phyloP scores from a whole-genome alignment of 1,140 invertebrate species.

The Drosophila pectinifera region DNA sequence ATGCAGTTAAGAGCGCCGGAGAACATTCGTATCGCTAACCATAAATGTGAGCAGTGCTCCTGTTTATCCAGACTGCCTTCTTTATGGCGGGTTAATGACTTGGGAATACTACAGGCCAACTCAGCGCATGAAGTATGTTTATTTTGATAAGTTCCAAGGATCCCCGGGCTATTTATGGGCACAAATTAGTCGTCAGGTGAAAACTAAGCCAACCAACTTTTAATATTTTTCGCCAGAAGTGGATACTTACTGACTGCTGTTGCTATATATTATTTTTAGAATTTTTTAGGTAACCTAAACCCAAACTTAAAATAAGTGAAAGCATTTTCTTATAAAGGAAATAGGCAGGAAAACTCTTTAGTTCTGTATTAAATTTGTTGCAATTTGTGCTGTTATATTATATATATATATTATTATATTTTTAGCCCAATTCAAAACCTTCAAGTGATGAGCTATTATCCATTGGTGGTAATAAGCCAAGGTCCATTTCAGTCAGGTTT shows the following conservation, averaged over 20 bases:
- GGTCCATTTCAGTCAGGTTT: too few species aligned
- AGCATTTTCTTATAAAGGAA: too few species aligned
- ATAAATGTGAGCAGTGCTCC: conserved; percentile 52
- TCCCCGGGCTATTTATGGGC: neutral
- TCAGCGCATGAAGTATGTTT: conserved; percentile 4
- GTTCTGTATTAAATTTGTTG: too few species aligned
- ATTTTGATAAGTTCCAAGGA: conserved; percentile 37
- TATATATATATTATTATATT: too few species aligned
- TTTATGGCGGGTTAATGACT: conserved; percentile 42
- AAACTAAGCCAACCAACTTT: conserved; percentile 1
- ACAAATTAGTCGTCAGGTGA: neutral
- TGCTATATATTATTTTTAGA: neutral
- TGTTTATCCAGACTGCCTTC: conserved; percentile 39
- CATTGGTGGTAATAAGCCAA: neutral
- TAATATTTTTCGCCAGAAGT: neutral
- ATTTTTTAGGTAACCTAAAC: too few species aligned
- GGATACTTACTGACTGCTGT: neutral
- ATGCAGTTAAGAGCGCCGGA: conserved; percentile 29
- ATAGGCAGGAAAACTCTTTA: too few species aligned
- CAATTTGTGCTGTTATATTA: too few species aligned
- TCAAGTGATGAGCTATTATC: neutral
- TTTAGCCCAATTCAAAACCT: too few species aligned
- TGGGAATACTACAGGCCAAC: conserved; percentile 18
- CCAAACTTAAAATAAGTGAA: too few species aligned
- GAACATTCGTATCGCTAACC: conserved; percentile 40